Evolutionary conservation across 2,113 vertebrate genomes (phyloP).

Genomic region (Zapornia atra): DNA sequence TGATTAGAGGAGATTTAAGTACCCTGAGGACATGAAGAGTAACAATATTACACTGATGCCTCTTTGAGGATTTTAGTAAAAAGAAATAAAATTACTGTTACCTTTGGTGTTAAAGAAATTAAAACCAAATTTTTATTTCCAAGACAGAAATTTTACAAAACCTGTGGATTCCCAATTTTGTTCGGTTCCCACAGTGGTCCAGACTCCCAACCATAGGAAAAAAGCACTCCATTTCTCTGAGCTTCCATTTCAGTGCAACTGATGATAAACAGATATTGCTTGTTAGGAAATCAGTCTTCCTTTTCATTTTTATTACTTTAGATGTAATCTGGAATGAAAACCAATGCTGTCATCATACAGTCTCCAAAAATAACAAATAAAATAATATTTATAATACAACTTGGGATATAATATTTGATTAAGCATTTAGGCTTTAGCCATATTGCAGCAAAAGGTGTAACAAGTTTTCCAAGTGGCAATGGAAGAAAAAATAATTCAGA

Average conservation of each 20-base stretch:
- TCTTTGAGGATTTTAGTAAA: background rate
- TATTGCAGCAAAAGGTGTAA: background rate
- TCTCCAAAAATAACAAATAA: constrained; percentile 42
- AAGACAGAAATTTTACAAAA: background rate
- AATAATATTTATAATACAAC: background rate
- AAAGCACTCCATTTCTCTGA: background rate
- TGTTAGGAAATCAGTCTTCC: background rate
- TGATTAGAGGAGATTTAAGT: background rate
- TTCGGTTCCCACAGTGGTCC: background rate
- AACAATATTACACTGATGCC: background rate
- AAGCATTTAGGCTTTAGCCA: background rate
- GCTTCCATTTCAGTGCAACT: constrained; percentile 47
- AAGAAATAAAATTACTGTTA: background rate
- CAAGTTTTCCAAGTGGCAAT: background rate
- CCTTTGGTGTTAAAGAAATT: background rate
- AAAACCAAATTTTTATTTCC: background rate
- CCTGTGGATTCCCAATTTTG: background rate
- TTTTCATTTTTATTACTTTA: background rate
- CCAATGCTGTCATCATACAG: background rate
- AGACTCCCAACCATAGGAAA: background rate
- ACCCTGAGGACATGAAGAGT: background rate
- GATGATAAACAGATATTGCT: constrained; percentile 34
- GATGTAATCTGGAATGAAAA: constrained; percentile 36
- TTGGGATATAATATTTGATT: background rate
- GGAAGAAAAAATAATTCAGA: background rate